Conservation (phyloP, 2,888 invertebrate species). For the Busseola fusca region DNA sequence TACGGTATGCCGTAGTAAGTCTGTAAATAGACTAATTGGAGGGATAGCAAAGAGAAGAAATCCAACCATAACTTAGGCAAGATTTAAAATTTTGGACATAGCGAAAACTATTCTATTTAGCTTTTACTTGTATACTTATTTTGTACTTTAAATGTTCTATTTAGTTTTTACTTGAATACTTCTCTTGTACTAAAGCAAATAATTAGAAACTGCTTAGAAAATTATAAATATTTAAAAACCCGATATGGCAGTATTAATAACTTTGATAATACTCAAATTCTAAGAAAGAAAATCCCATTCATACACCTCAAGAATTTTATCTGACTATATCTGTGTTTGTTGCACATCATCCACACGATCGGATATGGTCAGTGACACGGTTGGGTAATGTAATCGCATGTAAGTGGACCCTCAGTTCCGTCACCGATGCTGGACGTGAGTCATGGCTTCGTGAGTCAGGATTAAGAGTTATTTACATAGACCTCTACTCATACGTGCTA, state of each 20-base stretch:
- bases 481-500: background rate
- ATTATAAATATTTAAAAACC: background rate
- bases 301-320: slow-evolving; percentile 11
- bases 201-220: background rate
- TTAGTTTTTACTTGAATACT: too few relatives aligned
- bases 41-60: background rate
- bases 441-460: slow-evolving; percentile 25
- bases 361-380: slow-evolving; percentile 35
- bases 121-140: too few relatives aligned
- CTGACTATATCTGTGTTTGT: slow-evolving; percentile 8
- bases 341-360: slow-evolving; percentile 48
- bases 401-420: slow-evolving; percentile 47
- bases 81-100: background rate
- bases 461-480: slow-evolving; percentile 5
- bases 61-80: background rate
- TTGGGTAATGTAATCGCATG: slow-evolving; percentile 46
- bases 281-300: slow-evolving; percentile 3
- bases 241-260: background rate
- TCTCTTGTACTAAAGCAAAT: background rate
- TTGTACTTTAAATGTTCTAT: too few relatives aligned
- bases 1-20: slow-evolving; percentile 23
- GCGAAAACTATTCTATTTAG: too few relatives aligned
- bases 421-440: slow-evolving; percentile 31
- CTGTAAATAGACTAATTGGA: background rate
- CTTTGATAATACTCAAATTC: background rate